Conservation (phyloP, 2,113 vertebrate species). For the Halcyon senegalensis region DNA sequence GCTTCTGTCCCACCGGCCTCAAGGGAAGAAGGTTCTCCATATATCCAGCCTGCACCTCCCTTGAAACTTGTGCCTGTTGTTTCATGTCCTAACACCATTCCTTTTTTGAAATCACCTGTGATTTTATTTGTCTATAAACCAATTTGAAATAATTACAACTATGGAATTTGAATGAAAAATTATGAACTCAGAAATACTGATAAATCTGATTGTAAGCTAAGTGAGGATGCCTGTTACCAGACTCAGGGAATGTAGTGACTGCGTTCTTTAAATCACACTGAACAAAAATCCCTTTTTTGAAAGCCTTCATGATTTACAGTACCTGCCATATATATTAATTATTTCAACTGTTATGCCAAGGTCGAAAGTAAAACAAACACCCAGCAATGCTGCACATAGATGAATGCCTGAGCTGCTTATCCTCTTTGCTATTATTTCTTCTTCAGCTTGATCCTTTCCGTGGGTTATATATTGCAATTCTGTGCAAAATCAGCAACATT, state of each 20-base stretch:
- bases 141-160: not conserved
- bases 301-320: not conserved
- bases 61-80: not conserved
- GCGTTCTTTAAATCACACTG: not conserved
- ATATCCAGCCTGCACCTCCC: not conserved
- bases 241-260: not conserved
- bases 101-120: not conserved
- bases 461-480: slow-evolving; percentile 5
- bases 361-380: slow-evolving; percentile 10
- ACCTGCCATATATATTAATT: not conserved
- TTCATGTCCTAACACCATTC: not conserved
- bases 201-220: not conserved
- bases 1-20: no score
- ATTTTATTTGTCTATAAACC: not conserved
- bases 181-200: not conserved
- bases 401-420: slow-evolving; percentile 20
- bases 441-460: slow-evolving; percentile 15
- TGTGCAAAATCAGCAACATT: slow-evolving; percentile 51
- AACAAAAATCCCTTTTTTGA: not conserved
- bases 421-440: slow-evolving; percentile 13
- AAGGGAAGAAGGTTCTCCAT: not conserved
- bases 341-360: not conserved
- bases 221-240: not conserved
- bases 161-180: not conserved
- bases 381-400: not conserved